Conservation (phyloP, 2,797 vertebrate species). For the Typhlichthys subterraneus region DNA sequence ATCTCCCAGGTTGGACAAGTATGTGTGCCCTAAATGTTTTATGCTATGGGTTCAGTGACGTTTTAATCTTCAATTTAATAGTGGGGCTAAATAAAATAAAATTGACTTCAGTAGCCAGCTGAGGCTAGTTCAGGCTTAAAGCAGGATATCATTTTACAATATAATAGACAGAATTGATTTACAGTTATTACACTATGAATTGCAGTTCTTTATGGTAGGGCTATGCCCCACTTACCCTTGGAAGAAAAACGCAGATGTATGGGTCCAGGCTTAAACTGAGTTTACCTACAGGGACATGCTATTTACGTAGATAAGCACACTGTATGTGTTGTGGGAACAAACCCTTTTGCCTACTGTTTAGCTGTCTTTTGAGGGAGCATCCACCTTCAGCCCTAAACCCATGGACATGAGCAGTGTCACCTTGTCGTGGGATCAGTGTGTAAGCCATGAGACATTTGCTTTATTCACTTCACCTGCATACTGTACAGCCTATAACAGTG, state of each 20-base stretch:
- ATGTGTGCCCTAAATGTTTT: background rate
- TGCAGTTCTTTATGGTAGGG: too few species aligned
- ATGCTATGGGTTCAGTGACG: background rate
- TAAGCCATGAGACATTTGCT: conserved; percentile 68
- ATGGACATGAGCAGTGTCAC: conserved; percentile 93
- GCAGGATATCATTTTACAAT: too few species aligned
- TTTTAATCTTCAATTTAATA: too few species aligned
- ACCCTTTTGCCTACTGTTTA: conserved; percentile 49
- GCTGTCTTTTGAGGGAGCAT: conserved; percentile 91
- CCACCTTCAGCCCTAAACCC: conserved; percentile 91
- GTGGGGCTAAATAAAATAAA: too few species aligned
- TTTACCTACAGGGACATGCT: too few species aligned
- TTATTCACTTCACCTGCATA: background rate
- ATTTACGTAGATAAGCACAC: background rate
- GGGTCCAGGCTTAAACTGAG: too few species aligned
- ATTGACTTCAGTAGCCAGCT: too few species aligned
- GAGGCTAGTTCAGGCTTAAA: too few species aligned
- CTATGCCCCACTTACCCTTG: too few species aligned
- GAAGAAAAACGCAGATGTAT: too few species aligned
- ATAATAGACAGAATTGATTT: too few species aligned
- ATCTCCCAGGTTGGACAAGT: conserved; percentile 94
- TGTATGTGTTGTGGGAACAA: background rate
- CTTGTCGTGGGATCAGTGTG: conserved; percentile 90
- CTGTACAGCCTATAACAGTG: background rate
- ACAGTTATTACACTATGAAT: too few species aligned